Base-by-base conservation (phyloP, 2,113 vertebrate genomes). In the Brachyhypopomus occidentalis region DNA sequence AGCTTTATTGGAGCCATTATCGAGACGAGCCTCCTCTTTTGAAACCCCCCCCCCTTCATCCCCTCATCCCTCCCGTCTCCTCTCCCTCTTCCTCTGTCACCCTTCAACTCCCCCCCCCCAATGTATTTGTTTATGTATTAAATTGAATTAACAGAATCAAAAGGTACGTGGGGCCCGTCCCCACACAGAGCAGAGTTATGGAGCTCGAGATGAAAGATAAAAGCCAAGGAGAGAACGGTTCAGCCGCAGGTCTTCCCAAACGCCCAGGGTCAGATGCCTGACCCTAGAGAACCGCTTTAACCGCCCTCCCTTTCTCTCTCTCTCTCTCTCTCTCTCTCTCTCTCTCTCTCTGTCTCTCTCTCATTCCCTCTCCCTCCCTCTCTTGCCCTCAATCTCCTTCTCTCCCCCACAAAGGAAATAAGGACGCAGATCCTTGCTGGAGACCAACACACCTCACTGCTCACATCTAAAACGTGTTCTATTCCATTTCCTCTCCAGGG, bases 71-170 rank as follows among this genome's bases (percentile, higher is more conserved):
- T 84, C 80, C 79, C 85, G 85, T 77, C 73, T 62, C 75, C 64
- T 83, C 69, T 52, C 60, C 38, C 75, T 83, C 58, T 77, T 25
- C 14, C 4, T 84, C 76, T 80, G 77, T 52, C 78, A 67, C 73
- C 82, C 62, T 62, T 62, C 67, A 81, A 72, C 88, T 83, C 82
- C 87, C 87, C 90, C 75, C 88, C 88, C 88, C 86, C 82, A 78
- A 87, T 81, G 82, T 92, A 92, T 94, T 93, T 94, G 92, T 94
- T 94, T 93, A 93, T 91, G 86, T 88, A 92, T 92, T 88, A 93
- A 94, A 94, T 94, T 92, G 90, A 94, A 92, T 94, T 94, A 94
- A 91, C 60, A 16, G 89, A 92, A 93, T 93, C 92, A 94, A 93
- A 94, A 93, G 92, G 92, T 92, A 90, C 85, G 81, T 79, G 79